These are phyloP conservation scores for Bombus waltoni DNA, from an alignment of 1,140 invertebrate genomes.

Conservation along the genomic window DNA sequence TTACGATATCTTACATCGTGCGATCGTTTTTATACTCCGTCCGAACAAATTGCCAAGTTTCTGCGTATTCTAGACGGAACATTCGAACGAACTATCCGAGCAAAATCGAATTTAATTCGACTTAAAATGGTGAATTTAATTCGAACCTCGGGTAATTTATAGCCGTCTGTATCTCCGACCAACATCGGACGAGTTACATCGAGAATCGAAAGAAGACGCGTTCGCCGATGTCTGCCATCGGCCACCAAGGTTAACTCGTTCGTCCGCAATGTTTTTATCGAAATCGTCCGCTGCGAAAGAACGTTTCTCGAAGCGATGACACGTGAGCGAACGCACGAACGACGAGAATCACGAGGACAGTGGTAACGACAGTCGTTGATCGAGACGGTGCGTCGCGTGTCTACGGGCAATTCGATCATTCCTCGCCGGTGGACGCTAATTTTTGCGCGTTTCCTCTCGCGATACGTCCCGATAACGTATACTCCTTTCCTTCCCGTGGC, in stretches of 20 bases:
- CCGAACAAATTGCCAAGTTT: background rate
- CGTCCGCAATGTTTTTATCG: conserved; percentile 25
- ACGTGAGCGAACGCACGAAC: background rate
- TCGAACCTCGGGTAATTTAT: background rate
- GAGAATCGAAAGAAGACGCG: background rate
- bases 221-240: conserved; percentile 20
- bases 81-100: no score
- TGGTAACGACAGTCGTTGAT: background rate
- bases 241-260: conserved; percentile 43
- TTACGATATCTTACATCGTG: background rate
- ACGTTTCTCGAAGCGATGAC: background rate
- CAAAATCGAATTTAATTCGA: no score
- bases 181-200: background rate
- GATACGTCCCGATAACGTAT: conserved; percentile 22
- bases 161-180: background rate
- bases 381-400: conserved; percentile 18
- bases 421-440: conserved; percentile 17
- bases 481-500: background rate
- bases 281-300: background rate
- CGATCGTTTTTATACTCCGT: background rate
- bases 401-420: conserved; percentile 31
- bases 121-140: background rate
- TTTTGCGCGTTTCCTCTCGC: conserved; percentile 34
- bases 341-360: background rate
- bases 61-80: no score